Conservation (phyloP, 2,113 vertebrate genomes). For the Gobius niger region DNA sequence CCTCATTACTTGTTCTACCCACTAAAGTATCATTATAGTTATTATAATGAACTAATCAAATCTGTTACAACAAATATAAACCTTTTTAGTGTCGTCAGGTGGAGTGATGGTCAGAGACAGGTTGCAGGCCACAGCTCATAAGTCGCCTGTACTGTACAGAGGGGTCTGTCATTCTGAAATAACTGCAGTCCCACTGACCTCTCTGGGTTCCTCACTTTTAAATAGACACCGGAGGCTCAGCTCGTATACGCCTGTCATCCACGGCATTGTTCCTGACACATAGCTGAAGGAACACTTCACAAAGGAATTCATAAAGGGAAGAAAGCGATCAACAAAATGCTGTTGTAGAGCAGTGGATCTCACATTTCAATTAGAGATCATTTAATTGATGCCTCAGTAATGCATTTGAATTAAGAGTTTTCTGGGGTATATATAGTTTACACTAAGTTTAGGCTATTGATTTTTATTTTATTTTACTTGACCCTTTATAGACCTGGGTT, state of each 20-base stretch:
- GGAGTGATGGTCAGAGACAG: slow-evolving; percentile 40
- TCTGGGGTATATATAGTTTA: too few relatives aligned
- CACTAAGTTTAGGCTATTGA: too few relatives aligned
- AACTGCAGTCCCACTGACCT: slow-evolving; percentile 52
- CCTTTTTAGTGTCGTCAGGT: slow-evolving; percentile 13
- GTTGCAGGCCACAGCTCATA: slow-evolving; percentile 35
- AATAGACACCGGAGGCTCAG: slow-evolving; percentile 58
- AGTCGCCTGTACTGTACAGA: slow-evolving; percentile 32
- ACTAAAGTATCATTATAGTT: neutral
- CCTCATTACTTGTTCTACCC: neutral
- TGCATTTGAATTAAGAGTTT: too few relatives aligned
- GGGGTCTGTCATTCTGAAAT: slow-evolving; percentile 65
- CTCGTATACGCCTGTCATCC: slow-evolving; percentile 25
- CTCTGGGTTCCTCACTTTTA: slow-evolving; percentile 68
- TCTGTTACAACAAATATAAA: too few relatives aligned
- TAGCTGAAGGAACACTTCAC: slow-evolving; percentile 27
- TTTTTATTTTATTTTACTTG: too few relatives aligned
- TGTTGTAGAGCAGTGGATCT: neutral
- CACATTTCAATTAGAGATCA: too few relatives aligned
- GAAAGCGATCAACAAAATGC: neutral
- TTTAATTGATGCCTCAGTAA: too few relatives aligned
- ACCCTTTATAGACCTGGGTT: too few relatives aligned
- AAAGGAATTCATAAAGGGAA: neutral
- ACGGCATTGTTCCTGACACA: slow-evolving; percentile 24
- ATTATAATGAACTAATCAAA: neutral